Evolutionary conservation across 2,113 vertebrate species (phyloP).

Genomic region (Malurus alboscapulatus): DNA sequence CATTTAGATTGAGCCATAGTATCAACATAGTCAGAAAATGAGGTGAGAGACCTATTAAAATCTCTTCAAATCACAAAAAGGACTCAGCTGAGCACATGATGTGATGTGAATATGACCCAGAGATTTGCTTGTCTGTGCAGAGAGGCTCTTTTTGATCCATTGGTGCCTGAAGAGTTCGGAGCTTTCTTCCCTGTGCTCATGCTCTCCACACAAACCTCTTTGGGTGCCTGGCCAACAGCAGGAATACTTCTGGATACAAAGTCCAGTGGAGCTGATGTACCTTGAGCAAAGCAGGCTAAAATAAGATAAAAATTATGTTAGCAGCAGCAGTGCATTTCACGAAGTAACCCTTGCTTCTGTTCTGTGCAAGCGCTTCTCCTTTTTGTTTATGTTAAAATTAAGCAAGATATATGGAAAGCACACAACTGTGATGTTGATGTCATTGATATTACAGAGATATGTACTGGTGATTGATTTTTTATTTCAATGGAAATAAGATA

Average conservation of each 20-base stretch:
- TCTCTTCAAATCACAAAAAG: background rate
- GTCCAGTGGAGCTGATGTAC: background rate
- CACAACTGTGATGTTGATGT: background rate
- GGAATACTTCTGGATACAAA: background rate
- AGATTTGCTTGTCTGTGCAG: background rate
- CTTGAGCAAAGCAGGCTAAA: background rate
- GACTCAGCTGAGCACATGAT: background rate
- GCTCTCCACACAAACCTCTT: background rate
- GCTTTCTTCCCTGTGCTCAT: accelerated
- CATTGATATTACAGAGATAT: background rate
- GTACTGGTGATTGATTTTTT: background rate
- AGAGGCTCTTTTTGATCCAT: background rate
- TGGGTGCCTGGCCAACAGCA: background rate
- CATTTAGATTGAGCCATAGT: background rate
- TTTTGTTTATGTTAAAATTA: background rate
- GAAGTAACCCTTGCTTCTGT: background rate
- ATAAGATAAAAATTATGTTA: background rate
- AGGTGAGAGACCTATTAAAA: background rate
- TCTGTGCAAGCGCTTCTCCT: background rate
- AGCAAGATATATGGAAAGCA: background rate
- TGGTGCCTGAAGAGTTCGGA: background rate
- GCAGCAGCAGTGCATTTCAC: background rate
- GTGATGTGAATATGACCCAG: background rate
- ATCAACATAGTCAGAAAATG: background rate
- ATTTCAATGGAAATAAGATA: background rate